A percentile compares a stretch with the other conserved stretches of the same genome.
Conservation (phyloP, 1,140 invertebrate species). For the Drosophila tani region DNA sequence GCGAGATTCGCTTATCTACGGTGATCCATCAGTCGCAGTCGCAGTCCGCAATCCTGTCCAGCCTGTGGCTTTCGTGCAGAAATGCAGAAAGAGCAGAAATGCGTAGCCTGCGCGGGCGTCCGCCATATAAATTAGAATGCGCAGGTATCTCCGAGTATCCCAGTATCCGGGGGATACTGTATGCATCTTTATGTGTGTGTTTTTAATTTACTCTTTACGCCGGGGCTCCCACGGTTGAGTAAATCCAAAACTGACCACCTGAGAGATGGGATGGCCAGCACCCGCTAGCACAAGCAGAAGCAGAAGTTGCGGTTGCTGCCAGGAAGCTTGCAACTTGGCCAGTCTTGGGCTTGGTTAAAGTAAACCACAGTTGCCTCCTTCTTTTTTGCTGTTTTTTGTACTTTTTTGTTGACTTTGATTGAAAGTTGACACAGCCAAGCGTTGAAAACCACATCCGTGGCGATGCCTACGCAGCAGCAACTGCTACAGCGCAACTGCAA, state of each 20-base stretch:
- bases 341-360: slow-evolving; percentile 52
- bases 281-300: slow-evolving; percentile 57
- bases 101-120: slow-evolving; percentile 77
- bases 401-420: slow-evolving; percentile 80
- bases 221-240: slow-evolving; percentile 76
- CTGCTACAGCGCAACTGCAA: slow-evolving; percentile 14
- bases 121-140: slow-evolving; percentile 80
- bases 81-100: slow-evolving; percentile 46
- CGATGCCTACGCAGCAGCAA: slow-evolving; percentile 57
- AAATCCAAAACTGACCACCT: slow-evolving; percentile 43
- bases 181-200: slow-evolving; percentile 19
- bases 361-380: slow-evolving; percentile 70
- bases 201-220: slow-evolving; percentile 68
- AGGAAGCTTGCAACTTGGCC: slow-evolving; percentile 56
- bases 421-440: slow-evolving; percentile 82
- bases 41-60: slow-evolving; percentile 29
- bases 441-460: slow-evolving; percentile 82
- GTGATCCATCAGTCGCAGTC: slow-evolving; percentile 79
- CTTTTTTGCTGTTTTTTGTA: slow-evolving; percentile 10
- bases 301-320: slow-evolving; percentile 39
- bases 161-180: slow-evolving; percentile 36
- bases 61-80: slow-evolving; percentile 59
- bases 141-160: slow-evolving; percentile 42
- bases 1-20: slow-evolving; percentile 84
- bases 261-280: slow-evolving; percentile 60